These are phyloP conservation scores for Cheilosia variabilis DNA, from an alignment of 2,888 invertebrate genomes.

Conservation along the genomic window DNA sequence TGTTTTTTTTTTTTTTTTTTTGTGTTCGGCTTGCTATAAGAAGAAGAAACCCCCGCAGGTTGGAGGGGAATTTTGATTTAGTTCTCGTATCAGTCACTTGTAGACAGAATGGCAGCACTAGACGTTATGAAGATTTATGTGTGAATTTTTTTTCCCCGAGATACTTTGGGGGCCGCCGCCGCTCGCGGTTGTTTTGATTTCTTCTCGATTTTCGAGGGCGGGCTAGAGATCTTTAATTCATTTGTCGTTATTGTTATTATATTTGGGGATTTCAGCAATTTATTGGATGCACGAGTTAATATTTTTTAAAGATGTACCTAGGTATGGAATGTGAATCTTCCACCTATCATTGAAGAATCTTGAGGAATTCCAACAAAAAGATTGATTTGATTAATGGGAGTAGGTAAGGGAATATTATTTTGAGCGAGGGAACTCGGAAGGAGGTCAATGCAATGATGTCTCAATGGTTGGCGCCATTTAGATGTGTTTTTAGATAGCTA, in stretches of 20 bases:
- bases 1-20: not conserved
- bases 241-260: slow-evolving; percentile 22
- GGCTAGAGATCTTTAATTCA: slow-evolving; percentile 39
- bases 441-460: slow-evolving; percentile 25
- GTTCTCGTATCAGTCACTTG: slow-evolving; percentile 74
- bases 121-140: slow-evolving; percentile 75
- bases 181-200: slow-evolving; percentile 22
- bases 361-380: slow-evolving; percentile 31
- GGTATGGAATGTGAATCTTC: slow-evolving; percentile 4
- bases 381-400: slow-evolving; percentile 55
- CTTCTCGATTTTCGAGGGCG: slow-evolving; percentile 49
- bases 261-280: slow-evolving; percentile 10
- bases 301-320: slow-evolving; percentile 40
- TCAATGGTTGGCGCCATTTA: slow-evolving; percentile 2
- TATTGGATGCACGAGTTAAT: slow-evolving; percentile 46
- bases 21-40: not conserved
- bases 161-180: slow-evolving; percentile 4
- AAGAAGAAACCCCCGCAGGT: slow-evolving; percentile 37
- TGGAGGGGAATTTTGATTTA: slow-evolving; percentile 74
- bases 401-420: not conserved
- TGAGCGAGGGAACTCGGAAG: not conserved
- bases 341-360: not conserved
- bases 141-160: slow-evolving; percentile 62
- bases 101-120: slow-evolving; percentile 77
- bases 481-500: not conserved